phyloP scores from a whole-genome alignment of 2,888 invertebrate species.

The Athalia circularis region DNA sequence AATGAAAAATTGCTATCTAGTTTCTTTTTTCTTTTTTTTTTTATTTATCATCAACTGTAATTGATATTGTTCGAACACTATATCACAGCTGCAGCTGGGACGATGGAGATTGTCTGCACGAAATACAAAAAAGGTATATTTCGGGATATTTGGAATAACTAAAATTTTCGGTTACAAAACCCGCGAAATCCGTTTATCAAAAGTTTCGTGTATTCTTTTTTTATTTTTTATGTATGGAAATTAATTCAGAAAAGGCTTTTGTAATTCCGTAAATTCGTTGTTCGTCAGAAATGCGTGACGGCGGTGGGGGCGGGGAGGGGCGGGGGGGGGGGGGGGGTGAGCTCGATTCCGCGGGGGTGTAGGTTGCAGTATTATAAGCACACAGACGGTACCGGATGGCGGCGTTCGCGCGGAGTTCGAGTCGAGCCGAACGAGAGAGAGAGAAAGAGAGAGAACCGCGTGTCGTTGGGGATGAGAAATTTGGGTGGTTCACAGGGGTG shows the following conservation, averaged over 20 bases:
- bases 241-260: slow-evolving; percentile 62
- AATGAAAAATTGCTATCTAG: too few relatives aligned
- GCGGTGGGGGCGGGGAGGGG: slow-evolving; percentile 53
- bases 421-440: slow-evolving; percentile 47
- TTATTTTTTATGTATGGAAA: slow-evolving; percentile 67
- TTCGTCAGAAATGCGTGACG: slow-evolving; percentile 65
- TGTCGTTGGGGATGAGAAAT: slow-evolving; percentile 24
- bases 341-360: slow-evolving; percentile 27
- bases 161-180: slow-evolving; percentile 49
- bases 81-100: too few relatives aligned
- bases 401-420: neutral
- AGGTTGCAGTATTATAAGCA: neutral
- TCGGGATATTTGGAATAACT: neutral
- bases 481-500: slow-evolving; percentile 57
- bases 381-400: neutral
- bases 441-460: slow-evolving; percentile 46
- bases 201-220: slow-evolving; percentile 57
- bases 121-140: neutral
- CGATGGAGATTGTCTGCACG: too few relatives aligned
- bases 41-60: too few relatives aligned
- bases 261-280: slow-evolving; percentile 67
- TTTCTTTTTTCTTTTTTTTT: neutral
- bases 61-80: too few relatives aligned
- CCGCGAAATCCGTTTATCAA: slow-evolving; percentile 45
- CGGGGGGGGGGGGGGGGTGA: slow-evolving; percentile 45